These are phyloP conservation scores for Epinephelus fuscoguttatus DNA, from an alignment of 2,113 vertebrate genomes.

Conservation along the genomic window DNA sequence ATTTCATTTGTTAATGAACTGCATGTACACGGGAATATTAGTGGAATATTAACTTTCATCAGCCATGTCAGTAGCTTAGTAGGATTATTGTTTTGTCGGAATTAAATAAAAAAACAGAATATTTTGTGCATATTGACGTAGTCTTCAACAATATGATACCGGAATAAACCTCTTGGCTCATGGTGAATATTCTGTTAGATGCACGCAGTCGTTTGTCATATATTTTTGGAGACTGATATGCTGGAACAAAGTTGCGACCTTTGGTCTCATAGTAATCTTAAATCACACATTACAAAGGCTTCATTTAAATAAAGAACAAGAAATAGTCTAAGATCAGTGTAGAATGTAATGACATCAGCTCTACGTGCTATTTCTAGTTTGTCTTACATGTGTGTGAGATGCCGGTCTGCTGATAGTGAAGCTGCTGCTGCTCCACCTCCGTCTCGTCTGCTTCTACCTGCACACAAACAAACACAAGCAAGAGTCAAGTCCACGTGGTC, in stretches of 20 bases:
- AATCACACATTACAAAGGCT: neutral
- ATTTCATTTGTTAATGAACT: too few species aligned
- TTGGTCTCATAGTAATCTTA: neutral
- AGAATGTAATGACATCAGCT: neutral
- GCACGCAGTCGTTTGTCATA: neutral
- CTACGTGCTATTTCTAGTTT: neutral
- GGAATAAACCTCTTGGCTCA: neutral
- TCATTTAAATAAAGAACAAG: neutral
- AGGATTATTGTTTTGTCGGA: too few species aligned
- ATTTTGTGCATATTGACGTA: too few species aligned
- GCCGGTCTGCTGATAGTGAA: conserved; percentile 89
- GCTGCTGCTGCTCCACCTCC: conserved; percentile 92
- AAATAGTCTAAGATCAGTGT: neutral
- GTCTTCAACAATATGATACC: conserved; percentile 1
- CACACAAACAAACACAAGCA: conserved; percentile 51
- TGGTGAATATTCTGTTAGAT: neutral
- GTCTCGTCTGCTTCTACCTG: conserved; percentile 93
- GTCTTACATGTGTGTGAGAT: conserved; percentile 90
- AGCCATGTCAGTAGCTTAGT: too few species aligned
- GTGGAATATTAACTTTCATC: too few species aligned
- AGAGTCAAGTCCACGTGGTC: neutral
- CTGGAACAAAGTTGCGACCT: neutral
- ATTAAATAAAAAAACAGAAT: too few species aligned
- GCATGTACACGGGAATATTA: too few species aligned
- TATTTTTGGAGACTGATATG: neutral